Base-by-base conservation (phyloP, 2,888 invertebrate species). In the Eupithecia centaureata region DNA sequence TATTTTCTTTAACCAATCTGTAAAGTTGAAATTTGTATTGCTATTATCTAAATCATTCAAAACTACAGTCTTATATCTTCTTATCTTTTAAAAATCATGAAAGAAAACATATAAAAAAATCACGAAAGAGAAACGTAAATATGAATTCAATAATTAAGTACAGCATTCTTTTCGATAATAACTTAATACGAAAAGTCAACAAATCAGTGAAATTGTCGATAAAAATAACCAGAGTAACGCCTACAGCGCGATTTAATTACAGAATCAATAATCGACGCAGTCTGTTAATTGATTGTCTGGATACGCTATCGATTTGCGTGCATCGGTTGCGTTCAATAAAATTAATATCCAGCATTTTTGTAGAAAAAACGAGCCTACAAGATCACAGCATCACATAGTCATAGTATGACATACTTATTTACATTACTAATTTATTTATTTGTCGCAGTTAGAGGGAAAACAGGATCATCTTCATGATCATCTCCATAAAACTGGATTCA, bases 261-360 rank as follows among this genome's bases (percentile, higher is more conserved):
- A 85, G 88, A 91, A 91, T 91, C 90, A 91, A 91, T 91, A 91
- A 91, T 91, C 89, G 89, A 91, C 86, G 86, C 82, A 81, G 79
- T 81, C 79, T 77, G 83, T 86, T 88, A 88, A 90, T 88, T 87
- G 89, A 90, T 91, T 89, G 89, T 87, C 84, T 78, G 81, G 90
- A 88, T 88, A 85, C 77, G 82, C 77, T 86, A 89, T 90, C 90
- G 79, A 73, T 66, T 77, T 82, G 86, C 88, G 86, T 86, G 89
- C 86, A 89, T 88, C 87, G 82, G 70, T 65, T 62, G 61, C 70
- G 63, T 62, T 67, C 56, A 30, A 60, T 67, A 67, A 73, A 70
- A 73, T 75, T 73, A 70, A 72, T 73, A 67, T 56, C 61, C 67
- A 65, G 65, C 60, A 63, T 68, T 57, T 70, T 67, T 67, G 51